Evolutionary conservation across 2,797 vertebrate species (phyloP).

Genomic region (Champsocephalus gunnari): DNA sequence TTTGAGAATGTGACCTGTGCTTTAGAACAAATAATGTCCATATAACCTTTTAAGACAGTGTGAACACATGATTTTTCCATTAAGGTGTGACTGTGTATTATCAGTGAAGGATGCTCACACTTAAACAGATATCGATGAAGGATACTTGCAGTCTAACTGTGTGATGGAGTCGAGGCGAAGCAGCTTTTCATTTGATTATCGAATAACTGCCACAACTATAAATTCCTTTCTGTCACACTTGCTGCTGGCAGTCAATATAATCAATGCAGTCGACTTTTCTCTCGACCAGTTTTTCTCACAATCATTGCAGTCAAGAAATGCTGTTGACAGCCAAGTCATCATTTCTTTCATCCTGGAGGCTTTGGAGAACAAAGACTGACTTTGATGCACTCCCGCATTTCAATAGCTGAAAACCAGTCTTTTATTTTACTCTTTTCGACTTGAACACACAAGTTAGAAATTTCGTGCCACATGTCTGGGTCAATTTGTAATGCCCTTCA

Average conservation of each 20-base stretch:
- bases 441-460: slow-evolving; percentile 24
- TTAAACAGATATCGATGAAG: slow-evolving; percentile 16
- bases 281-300: slow-evolving; percentile 41
- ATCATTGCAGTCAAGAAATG: slow-evolving; percentile 29
- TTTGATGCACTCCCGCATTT: slow-evolving; percentile 32
- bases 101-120: slow-evolving; percentile 12
- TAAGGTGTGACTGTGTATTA: slow-evolving; percentile 7
- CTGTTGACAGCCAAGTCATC: slow-evolving; percentile 56
- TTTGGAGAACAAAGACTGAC: slow-evolving; percentile 35
- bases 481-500: slow-evolving; percentile 44
- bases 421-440: slow-evolving; percentile 21
- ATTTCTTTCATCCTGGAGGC: slow-evolving; percentile 55
- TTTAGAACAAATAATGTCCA: not conserved
- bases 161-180: slow-evolving; percentile 27
- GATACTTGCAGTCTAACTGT: slow-evolving; percentile 16
- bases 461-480: slow-evolving; percentile 30
- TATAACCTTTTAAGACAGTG: not conserved
- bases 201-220: slow-evolving; percentile 38
- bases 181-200: slow-evolving; percentile 46
- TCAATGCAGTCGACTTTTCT: slow-evolving; percentile 55
- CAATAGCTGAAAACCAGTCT: slow-evolving; percentile 33
- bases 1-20: not conserved
- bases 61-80: slow-evolving; percentile 17
- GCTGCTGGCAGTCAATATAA: slow-evolving; percentile 52
- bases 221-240: slow-evolving; percentile 39